Percentiles rank a stretch among this genome's conserved stretches.
phyloP scores from a whole-genome alignment of 2,888 invertebrate species.

The Caenorhabditis macrosperma region DNA sequence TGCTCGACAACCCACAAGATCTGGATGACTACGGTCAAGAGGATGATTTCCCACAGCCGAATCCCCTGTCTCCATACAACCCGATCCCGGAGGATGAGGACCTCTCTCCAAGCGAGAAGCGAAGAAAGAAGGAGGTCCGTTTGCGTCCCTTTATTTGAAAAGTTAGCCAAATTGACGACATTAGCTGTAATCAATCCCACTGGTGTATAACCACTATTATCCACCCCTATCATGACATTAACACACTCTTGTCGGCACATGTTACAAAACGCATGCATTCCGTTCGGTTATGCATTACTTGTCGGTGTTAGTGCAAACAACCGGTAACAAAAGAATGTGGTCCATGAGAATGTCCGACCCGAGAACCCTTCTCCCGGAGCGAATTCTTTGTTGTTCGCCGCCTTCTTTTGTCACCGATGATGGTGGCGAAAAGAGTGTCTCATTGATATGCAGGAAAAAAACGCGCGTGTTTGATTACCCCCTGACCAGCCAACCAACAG shows the following conservation, averaged over 20 bases:
- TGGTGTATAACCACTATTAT: no score
- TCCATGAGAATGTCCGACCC: slow-evolving; percentile 58
- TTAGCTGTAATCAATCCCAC: no score
- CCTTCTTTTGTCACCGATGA: slow-evolving; percentile 23
- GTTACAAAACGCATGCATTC: slow-evolving; percentile 31
- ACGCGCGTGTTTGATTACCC: slow-evolving; percentile 4
- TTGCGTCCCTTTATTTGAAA: background rate
- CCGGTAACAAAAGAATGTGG: slow-evolving; percentile 53
- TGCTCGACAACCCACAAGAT: slow-evolving; percentile 16
- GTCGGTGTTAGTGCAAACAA: slow-evolving; percentile 53
- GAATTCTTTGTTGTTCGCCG: slow-evolving; percentile 48
- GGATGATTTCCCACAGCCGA: slow-evolving; percentile 6
- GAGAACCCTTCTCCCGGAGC: slow-evolving; percentile 13
- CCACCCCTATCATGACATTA: slow-evolving; percentile 46
- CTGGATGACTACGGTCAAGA: slow-evolving; percentile 29
- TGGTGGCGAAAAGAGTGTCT: slow-evolving; percentile 17
- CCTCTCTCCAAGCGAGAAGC: slow-evolving; percentile 37
- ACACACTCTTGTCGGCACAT: slow-evolving; percentile 11
- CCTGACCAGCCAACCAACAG: background rate
- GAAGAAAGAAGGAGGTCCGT: slow-evolving; percentile 18
- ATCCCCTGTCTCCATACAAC: slow-evolving; percentile 32
- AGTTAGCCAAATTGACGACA: no score
- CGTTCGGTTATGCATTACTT: slow-evolving; percentile 40
- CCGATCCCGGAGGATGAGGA: slow-evolving; percentile 29
- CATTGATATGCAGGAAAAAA: slow-evolving; percentile 47